Evolutionary conservation across 2,797 vertebrate genomes (phyloP).

Genomic region (Jordanella pulchra): DNA sequence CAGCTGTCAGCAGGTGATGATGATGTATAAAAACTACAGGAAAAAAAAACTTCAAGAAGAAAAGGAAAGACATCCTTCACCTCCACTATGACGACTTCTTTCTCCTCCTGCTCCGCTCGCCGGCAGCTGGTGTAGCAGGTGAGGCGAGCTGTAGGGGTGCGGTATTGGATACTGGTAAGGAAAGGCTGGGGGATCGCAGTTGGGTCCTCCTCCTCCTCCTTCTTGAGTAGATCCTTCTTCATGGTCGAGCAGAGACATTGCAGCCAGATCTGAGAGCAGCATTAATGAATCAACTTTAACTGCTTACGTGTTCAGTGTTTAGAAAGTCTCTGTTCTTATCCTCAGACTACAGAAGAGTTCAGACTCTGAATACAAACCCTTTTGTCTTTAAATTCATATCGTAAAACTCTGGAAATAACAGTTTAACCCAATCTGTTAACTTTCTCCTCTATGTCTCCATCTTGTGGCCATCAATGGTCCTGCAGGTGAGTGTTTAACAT

Average conservation of each 20-base stretch:
- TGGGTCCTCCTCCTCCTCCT: slow-evolving; percentile 9
- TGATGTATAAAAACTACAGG: too few relatives aligned
- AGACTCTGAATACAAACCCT: not conserved
- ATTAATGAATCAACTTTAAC: not conserved
- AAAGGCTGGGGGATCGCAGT: slow-evolving; percentile 72
- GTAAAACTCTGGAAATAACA: not conserved
- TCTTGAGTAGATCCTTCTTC: slow-evolving; percentile 8
- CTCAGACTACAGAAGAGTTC: not conserved
- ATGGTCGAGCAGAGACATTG: slow-evolving; percentile 42
- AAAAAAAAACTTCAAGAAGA: not conserved
- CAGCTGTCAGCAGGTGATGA: too few relatives aligned
- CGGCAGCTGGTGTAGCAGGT: slow-evolving; percentile 72
- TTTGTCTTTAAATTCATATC: not conserved
- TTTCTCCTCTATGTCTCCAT: not conserved
- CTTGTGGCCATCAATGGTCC: not conserved
- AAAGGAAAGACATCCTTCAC: slow-evolving; percentile 65
- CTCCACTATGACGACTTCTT: slow-evolving; percentile 89
- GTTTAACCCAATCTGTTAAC: not conserved
- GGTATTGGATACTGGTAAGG: slow-evolving; percentile 89
- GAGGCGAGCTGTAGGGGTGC: slow-evolving; percentile 89
- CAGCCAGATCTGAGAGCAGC: slow-evolving; percentile 42
- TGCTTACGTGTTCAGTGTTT: not conserved
- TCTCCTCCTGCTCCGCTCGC: slow-evolving; percentile 49
- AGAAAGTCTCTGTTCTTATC: not conserved
- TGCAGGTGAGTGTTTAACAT: not conserved